A percentile compares a stretch with the other conserved stretches of the same genome.
These are phyloP conservation scores for Calameuta pallipes DNA, from an alignment of 2,888 invertebrate species.

Conservation along the genomic window DNA sequence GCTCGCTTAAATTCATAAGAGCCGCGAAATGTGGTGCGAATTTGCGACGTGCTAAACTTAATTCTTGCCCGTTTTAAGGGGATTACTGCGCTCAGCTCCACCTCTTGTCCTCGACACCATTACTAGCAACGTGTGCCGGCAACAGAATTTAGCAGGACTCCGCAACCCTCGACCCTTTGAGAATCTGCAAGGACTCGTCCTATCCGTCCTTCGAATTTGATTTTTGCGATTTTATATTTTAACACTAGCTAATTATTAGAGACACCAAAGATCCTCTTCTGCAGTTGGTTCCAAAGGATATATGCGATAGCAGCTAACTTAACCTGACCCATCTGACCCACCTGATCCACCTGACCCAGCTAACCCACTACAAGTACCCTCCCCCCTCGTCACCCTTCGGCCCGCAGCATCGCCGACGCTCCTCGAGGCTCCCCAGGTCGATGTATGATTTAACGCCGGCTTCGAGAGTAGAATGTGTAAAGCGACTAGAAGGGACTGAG, in stretches of 20 bases:
- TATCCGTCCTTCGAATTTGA: background rate
- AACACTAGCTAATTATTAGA: background rate
- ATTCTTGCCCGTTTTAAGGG: conserved; percentile 55
- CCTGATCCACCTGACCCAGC: too few species aligned
- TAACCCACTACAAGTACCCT: background rate
- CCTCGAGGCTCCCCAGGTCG: conserved; percentile 51
- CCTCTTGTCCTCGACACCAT: conserved; percentile 11
- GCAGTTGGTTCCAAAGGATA: conserved; percentile 48
- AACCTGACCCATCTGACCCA: background rate
- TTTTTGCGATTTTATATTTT: background rate
- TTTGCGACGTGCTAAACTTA: conserved; percentile 57
- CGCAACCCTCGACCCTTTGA: too few species aligned
- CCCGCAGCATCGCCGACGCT: conserved; percentile 29
- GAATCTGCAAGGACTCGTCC: too few species aligned
- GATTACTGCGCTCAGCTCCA: conserved; percentile 47
- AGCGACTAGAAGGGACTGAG: conserved; percentile 22
- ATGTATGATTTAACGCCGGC: conserved; percentile 63
- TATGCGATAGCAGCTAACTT: conserved; percentile 42
- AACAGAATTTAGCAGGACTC: too few species aligned
- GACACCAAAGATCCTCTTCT: conserved; percentile 28
- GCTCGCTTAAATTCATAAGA: conserved; percentile 56
- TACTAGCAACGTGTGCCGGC: too few species aligned
- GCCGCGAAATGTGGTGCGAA: conserved; percentile 57
- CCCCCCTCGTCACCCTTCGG: conserved; percentile 12
- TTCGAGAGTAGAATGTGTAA: conserved; percentile 54